phyloP scores from a whole-genome alignment of 2,888 invertebrate species.

The Slavum lentiscoides region DNA sequence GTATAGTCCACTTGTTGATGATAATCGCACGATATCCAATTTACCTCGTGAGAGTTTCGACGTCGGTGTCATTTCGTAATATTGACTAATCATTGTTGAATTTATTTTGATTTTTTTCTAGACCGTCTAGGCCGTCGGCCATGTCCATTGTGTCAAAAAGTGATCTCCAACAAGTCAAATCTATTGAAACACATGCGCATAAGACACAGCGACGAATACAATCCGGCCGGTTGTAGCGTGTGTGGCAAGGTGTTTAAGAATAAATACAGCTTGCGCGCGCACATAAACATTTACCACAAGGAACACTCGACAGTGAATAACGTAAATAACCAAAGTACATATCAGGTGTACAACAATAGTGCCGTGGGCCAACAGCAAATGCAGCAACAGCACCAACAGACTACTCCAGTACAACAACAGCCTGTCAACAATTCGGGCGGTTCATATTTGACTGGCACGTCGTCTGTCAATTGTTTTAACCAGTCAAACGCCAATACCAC shows the following conservation, averaged over 20 bases:
- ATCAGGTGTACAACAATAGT: conserved; percentile 42
- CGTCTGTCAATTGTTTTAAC: conserved; percentile 35
- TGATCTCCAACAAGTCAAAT: conserved; percentile 59
- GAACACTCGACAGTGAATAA: conserved; percentile 42
- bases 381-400: conserved; percentile 22
- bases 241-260: conserved; percentile 59
- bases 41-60: neutral
- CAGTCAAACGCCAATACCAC: conserved; percentile 19
- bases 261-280: conserved; percentile 59
- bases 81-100: no score
- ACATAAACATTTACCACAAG: conserved; percentile 59
- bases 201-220: conserved; percentile 58
- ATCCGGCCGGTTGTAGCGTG: conserved; percentile 58
- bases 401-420: conserved; percentile 1
- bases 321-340: conserved; percentile 4
- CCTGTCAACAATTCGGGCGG: conserved; percentile 26
- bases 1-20: conserved; percentile 7
- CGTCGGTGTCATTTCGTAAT: no score
- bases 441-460: conserved; percentile 40
- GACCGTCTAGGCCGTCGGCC: conserved; percentile 57
- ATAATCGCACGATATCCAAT: conserved; percentile 33
- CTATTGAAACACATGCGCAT: conserved; percentile 59
- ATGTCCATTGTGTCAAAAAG: conserved; percentile 59
- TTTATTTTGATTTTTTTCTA: conserved; percentile 46
- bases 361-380: conserved; percentile 1